Conservation (phyloP, 1,140 invertebrate genomes). For the Chymomyza costata region DNA sequence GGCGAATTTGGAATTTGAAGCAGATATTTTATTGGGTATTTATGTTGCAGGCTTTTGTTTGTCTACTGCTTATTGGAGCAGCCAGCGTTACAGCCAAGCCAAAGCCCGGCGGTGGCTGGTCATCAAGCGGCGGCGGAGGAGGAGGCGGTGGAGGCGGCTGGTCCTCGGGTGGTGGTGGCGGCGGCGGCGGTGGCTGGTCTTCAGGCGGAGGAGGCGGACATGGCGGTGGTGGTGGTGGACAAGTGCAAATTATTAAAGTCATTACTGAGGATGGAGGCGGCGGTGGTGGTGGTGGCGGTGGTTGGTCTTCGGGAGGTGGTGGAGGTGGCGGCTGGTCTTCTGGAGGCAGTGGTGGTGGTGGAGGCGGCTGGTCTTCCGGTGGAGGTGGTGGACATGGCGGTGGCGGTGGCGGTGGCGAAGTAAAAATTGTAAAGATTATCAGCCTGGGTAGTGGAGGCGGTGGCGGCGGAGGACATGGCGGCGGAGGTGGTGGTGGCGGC, state of each 20-base stretch:
- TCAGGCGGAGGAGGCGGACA: slow-evolving; percentile 9
- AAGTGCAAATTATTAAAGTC: slow-evolving; percentile 30
- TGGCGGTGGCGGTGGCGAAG: slow-evolving; percentile 21
- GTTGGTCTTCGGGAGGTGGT: slow-evolving; percentile 23
- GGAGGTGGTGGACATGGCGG: slow-evolving; percentile 44
- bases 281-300: slow-evolving; percentile 11
- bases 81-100: slow-evolving; percentile 63
- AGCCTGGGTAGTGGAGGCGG: slow-evolving; percentile 25
- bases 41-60: slow-evolving; percentile 56
- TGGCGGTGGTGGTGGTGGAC: slow-evolving; percentile 12
- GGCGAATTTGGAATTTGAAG: too few species aligned
- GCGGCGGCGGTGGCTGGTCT: slow-evolving; percentile 20
- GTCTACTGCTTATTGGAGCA: slow-evolving; percentile 59
- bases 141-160: slow-evolving; percentile 44
- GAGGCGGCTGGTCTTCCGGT: slow-evolving; percentile 41
- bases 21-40: too few species aligned
- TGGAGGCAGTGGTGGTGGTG: slow-evolving; percentile 50
- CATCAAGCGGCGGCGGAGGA: slow-evolving; percentile 39
- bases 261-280: slow-evolving; percentile 24
- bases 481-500: slow-evolving; percentile 15
- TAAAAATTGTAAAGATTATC: not conserved
- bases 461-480: slow-evolving; percentile 41
- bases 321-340: slow-evolving; percentile 8
- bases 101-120: slow-evolving; percentile 50
- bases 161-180: slow-evolving; percentile 42